phyloP scores from a whole-genome alignment of 2,888 invertebrate genomes.

The Acronicta psi region DNA sequence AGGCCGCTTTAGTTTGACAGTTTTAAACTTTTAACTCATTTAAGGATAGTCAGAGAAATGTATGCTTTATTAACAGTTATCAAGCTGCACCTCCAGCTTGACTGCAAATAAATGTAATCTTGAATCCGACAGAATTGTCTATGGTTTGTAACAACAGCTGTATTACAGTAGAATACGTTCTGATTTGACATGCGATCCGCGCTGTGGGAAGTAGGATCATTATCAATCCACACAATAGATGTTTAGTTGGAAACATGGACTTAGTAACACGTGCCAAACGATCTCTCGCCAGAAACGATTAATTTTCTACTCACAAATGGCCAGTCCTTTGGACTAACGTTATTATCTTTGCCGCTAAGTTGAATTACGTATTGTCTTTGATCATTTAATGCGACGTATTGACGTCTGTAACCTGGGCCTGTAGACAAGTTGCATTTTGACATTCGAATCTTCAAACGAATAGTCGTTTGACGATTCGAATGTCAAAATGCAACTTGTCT shows the following conservation, averaged over 20 bases:
- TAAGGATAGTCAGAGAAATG: no score
- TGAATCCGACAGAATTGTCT: background rate
- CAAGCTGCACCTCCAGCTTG: no score
- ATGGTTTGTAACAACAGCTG: constrained; percentile 2
- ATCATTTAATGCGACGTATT: constrained; percentile 5
- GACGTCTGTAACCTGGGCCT: no score
- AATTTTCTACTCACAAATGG: constrained; percentile 57
- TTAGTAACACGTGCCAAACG: constrained; percentile 44
- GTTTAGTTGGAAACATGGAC: constrained; percentile 60
- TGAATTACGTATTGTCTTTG: constrained; percentile 36
- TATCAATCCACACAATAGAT: constrained; percentile 65
- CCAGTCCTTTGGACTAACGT: constrained; percentile 45
- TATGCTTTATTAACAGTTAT: no score
- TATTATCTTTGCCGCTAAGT: constrained; percentile 53
- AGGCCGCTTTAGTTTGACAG: no score
- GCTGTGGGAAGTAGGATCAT: constrained; percentile 59
- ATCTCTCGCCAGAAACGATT: constrained; percentile 62
- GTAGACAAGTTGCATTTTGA: no score
- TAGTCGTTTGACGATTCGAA: no score
- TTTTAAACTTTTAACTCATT: no score
- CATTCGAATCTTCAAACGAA: no score
- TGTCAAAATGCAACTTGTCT: no score
- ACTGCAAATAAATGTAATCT: no score
- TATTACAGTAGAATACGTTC: constrained; percentile 24
- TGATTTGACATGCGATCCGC: constrained; percentile 64